Evolutionary conservation across 2,113 vertebrate species (phyloP), one percentile per base, ranked within the genome.

Genomic region (Periophthalmodon schlosseri): DNA sequence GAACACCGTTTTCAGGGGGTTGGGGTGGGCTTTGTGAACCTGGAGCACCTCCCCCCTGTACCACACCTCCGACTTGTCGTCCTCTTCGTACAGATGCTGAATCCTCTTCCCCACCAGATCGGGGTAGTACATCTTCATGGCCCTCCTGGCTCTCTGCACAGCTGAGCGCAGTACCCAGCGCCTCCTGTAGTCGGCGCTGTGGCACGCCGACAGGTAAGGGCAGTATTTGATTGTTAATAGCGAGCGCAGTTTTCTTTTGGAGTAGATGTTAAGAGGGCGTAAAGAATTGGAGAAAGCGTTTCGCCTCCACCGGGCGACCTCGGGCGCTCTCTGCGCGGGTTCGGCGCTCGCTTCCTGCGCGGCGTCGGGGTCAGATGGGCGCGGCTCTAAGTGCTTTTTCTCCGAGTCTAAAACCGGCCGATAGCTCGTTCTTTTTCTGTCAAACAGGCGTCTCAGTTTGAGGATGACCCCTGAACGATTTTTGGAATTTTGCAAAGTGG

Each of bases 71-170:
- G 91, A 92, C 72, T 94, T 94, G 75, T 95, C 94, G 0, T 93
- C 93, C 74, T 96, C 94, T 76, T 96, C 95, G 16, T 95, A 96
- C 68, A 96, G 81, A 73, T 96, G 95, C 0, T 75, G 75, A 49
- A 95, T 95, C 61, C 80, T 93, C 83, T 93, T 94, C 1, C 95
- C 95, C 58, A 95, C 95, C 68, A 96, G 84, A 50, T 95, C 94
- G 0, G 95, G 95, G 79, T 92, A 94, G 61, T 33, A 66, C 36
- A 84, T 44, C 60, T 77, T 87, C 78, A 89, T 74, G 71, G 81
- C 76, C 13, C 72, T 46, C 3, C 49, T 74, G 5, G 90, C 88
- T 0, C 83, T 79, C 28, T 78, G 87, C 6, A 90, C 88, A 0
- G 90, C 86, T 0, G 93, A 94, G 8, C 93, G 93, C 52, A 94